Evolutionary conservation across 2,888 invertebrate genomes (phyloP).

Genomic region (Octodonta nipae): DNA sequence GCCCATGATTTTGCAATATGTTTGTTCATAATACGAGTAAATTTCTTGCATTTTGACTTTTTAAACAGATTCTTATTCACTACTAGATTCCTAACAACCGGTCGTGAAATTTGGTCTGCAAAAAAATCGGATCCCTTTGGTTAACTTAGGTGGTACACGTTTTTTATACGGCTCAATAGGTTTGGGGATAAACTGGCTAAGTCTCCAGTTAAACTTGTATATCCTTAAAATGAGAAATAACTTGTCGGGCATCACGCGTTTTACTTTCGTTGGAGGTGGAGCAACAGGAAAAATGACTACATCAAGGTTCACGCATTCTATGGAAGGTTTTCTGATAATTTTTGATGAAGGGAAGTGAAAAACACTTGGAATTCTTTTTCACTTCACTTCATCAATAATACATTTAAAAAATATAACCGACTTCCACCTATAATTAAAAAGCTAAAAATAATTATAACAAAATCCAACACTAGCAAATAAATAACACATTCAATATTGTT

Average conservation of each 20-base stretch:
- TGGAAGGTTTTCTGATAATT: no score
- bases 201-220: constrained; percentile 19
- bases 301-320: neutral
- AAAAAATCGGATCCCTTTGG: constrained; percentile 14
- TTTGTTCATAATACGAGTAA: constrained; percentile 12
- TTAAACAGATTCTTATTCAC: constrained; percentile 11
- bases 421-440: no score
- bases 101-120: constrained; percentile 17
- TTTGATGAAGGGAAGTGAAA: no score
- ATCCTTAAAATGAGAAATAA: constrained; percentile 15
- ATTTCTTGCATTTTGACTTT: constrained; percentile 8
- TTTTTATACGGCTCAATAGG: constrained; percentile 2
- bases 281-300: neutral
- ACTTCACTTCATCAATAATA: no score
- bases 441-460: no score
- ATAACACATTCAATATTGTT: no score
- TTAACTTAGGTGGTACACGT: constrained; percentile 6
- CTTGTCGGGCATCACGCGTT: constrained; percentile 12
- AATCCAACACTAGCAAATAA: no score
- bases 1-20: constrained; percentile 18
- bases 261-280: constrained; percentile 9
- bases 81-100: constrained; percentile 14
- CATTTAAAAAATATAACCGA: no score
- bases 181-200: constrained; percentile 11
- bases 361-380: no score